Percentiles rank a stretch among this genome's conserved stretches.
phyloP scores from a whole-genome alignment of 1,140 invertebrate species.

The Oreohelix idahoensis region DNA sequence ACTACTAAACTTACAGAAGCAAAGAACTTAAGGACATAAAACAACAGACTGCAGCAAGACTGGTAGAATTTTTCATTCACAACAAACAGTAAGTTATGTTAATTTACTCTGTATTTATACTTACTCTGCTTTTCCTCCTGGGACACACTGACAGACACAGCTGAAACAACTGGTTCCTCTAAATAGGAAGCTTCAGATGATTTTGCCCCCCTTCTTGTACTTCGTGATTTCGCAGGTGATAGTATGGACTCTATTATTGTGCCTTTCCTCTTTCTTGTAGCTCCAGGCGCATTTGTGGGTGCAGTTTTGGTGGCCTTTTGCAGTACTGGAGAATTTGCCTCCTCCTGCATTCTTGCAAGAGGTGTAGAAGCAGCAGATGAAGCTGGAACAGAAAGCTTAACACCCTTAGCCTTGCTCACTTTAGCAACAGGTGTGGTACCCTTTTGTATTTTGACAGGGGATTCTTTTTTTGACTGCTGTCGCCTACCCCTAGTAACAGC shows the following conservation, averaged over 20 bases:
- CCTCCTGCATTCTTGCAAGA: not conserved
- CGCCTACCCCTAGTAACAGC: too few relatives aligned
- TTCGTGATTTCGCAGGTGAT: not conserved
- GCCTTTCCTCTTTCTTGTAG: not conserved
- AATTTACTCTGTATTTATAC: too few relatives aligned
- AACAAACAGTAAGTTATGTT: too few relatives aligned
- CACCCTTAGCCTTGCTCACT: too few relatives aligned
- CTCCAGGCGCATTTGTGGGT: not conserved
- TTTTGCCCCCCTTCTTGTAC: not conserved
- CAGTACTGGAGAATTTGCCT: not conserved
- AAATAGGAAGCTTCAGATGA: not conserved
- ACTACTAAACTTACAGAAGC: too few relatives aligned
- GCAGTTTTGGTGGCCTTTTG: not conserved
- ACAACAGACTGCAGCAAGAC: too few relatives aligned
- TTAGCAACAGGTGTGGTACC: too few relatives aligned
- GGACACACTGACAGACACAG: not conserved
- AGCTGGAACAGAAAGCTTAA: not conserved
- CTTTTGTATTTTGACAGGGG: too few relatives aligned
- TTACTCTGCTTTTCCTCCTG: not conserved
- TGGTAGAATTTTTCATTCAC: too few relatives aligned
- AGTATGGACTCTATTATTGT: not conserved
- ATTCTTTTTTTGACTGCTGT: too few relatives aligned
- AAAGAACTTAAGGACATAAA: too few relatives aligned
- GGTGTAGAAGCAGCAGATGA: not conserved
- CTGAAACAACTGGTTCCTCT: not conserved